Evolutionary conservation across 2,888 invertebrate species (phyloP), one percentile per base, ranked within the genome.

Genomic region (Tryphoninae sp.): DNA sequence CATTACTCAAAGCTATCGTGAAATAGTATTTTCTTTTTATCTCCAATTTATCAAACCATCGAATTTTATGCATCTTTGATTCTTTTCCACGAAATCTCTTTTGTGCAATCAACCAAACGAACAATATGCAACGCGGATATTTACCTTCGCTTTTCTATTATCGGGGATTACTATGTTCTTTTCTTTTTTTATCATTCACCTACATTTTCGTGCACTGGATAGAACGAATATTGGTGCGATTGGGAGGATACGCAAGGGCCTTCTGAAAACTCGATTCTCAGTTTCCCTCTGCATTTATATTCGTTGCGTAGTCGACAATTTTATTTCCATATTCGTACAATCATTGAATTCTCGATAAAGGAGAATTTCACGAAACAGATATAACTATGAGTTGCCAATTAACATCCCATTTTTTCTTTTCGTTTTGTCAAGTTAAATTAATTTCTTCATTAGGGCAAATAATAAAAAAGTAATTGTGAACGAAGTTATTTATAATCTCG

Each of bases 11-110:
- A 69, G 11, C 13, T 69, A 40, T 55, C 22, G 45, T 2, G 7
- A 11, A 69, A 65, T 65, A 6, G 19, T 69, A 55, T 23, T 16
- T 58, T 61, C 51, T 51, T 33, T 19, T 45, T 16, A 23, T 42
- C 19, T 11, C 53, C 67, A 68, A 77, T 58, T 42, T 33, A 78
- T 42, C 23, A 42, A 65, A 45, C 49, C 45, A 45, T 45, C 45
- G 45, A 0, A 45, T 9, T 45, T 45, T 45, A 13, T 45, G 45
- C 45, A 45, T 45, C 9, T 13, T 45, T 45, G 45, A 13, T 45
- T 45, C 3, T 45, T 45, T 45, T 45, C 13, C 13, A 9, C 45
- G 0, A 45, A 45, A 45, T 45, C 2, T 13, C 9, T 13, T 45
- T 9, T 13, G 45, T 45, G 13, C 13, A 45, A 45, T 45, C 13